Evolutionary conservation across 1,140 invertebrate species (phyloP), one percentile per base, ranked within the genome.

Genomic region (Drosophila sucinea): DNA sequence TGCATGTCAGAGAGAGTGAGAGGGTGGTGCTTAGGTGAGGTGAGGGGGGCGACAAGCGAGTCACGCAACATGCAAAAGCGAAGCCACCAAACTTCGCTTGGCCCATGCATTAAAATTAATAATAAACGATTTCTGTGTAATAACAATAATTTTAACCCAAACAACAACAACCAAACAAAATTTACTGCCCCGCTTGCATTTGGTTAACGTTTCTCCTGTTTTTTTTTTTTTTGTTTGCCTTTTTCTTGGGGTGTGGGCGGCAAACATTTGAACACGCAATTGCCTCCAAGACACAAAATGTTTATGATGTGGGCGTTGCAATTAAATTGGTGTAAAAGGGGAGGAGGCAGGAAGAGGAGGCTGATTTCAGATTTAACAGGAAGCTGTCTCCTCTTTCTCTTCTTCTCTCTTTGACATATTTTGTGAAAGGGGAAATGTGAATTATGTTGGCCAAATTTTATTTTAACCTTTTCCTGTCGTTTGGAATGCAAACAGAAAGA

Each of bases 271-370:
- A 87, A 83, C 83, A 87, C 83, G 83, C 83, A 87, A 87, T 77
- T 79, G 83, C 74, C 58, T 63, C 67, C 56, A 56, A 63, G 70
- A 44, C 41, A 58, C 35, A 62, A 73, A 69, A 61, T 83, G 73
- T 87, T 87, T 89, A 87, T 87, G 83, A 89, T 77, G 83, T 87
- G 84, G 83, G 83, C 79, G 83, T 89, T 87, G 87, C 83, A 87
- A 87, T 87, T 87, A 87, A 87, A 87, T 80, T 83, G 84, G 66
- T 70, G 64, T 74, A 68, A 67, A 64, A 69, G 47, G 67, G 47
- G 6, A 7, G 61, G 23, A 8, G 47, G 38, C 27, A 47, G 35
- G 60, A 27, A 25, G 33, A 47, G 41, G 61, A 29, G 33, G 40
- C 32, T 27, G 58, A 35, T 58, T 27, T 57, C 56, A 54, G 40